Evolutionary conservation across 2,888 invertebrate genomes (phyloP), one percentile per base, ranked within the genome.

Genomic region (Eustalomyia histrio): DNA sequence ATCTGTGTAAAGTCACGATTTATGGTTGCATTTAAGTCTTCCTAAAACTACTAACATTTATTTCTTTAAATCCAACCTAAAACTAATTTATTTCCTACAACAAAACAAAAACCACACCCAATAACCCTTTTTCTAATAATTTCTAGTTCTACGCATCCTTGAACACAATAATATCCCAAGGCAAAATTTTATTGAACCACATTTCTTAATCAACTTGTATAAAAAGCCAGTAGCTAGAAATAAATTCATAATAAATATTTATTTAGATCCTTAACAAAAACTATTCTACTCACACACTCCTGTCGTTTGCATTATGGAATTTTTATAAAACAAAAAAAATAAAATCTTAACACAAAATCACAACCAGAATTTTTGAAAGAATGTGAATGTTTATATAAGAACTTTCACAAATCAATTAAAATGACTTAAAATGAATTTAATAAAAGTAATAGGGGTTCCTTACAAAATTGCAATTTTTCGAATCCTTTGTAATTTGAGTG

Each of bases 361-460:
- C 52, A 72, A 65, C 24, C 24, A 60, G 29, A 69, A 47, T 24
- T 16, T 3, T 55, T 29, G 9, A 9, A 12, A 57, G 43, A 75
- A 65, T 79, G 76, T 64, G 79, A 83, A 81, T 81, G 67, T 83
- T 81, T 83, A 67, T 71, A 60, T 81, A 63, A 69, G 63, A 71
- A 81, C 81, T 76, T 79, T 83, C 81, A 71, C 81, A 83, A 80
- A 79, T 72, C 76, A 76, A 76, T 79, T 72, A 72, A 69, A 50
- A 68, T 39, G n/a, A 60, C 14, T 64, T 24, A 50, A 39, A 52
- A 17, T 39, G 17, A 29, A 58, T 6, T 6, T 29, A 29, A 6
- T 29, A 24, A 29, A 52, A 67, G 47, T 2, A 43, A 71, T 75
- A 60, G 79, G 79, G 79, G 69, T 65, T 16, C 9, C 24, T 3